A percentile compares a stretch with the other conserved stretches of the same genome.
phyloP scores from a whole-genome alignment of 2,888 invertebrate species.

The Patella pellucida region DNA sequence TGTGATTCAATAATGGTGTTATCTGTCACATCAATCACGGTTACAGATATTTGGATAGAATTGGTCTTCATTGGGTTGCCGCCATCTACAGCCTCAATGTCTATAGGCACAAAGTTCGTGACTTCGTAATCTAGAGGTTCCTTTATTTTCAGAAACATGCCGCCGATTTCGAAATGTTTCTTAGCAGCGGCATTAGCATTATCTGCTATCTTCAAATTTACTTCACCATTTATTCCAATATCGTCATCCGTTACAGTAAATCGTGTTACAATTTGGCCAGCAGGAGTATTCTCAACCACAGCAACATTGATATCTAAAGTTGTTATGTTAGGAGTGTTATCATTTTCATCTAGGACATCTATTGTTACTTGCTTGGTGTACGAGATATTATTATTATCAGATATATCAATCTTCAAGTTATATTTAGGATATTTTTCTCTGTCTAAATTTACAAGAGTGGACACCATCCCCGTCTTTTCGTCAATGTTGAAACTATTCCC shows the following conservation, averaged over 20 bases:
- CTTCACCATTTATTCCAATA: constrained; percentile 83
- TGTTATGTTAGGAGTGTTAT: constrained; percentile 79
- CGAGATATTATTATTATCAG: constrained; percentile 24
- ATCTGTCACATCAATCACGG: constrained; percentile 52
- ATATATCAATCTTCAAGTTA: constrained; percentile 37
- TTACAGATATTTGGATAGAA: constrained; percentile 38
- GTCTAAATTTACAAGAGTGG: constrained; percentile 85
- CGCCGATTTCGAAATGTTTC: constrained; percentile 41
- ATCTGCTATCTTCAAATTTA: constrained; percentile 79
- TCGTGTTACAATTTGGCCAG: constrained; percentile 86
- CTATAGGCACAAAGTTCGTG: constrained; percentile 29
- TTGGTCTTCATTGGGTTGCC: constrained; percentile 33
- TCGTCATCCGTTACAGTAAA: constrained; percentile 88
- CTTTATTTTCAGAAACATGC: constrained; percentile 32
- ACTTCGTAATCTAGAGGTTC: constrained; percentile 43
- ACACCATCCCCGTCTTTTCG: constrained; percentile 81
- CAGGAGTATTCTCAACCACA: constrained; percentile 89
- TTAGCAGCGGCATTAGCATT: constrained; percentile 36
- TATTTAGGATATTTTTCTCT: constrained; percentile 77
- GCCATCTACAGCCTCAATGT: constrained; percentile 40
- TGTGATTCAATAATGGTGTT: constrained; percentile 38
- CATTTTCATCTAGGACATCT: constrained; percentile 90
- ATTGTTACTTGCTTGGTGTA: constrained; percentile 77
- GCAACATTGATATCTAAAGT: constrained; percentile 77
- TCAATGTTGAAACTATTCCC: not conserved